Evolutionary conservation across 2,113 vertebrate genomes (phyloP).

Genomic region (Albula glossodonta): DNA sequence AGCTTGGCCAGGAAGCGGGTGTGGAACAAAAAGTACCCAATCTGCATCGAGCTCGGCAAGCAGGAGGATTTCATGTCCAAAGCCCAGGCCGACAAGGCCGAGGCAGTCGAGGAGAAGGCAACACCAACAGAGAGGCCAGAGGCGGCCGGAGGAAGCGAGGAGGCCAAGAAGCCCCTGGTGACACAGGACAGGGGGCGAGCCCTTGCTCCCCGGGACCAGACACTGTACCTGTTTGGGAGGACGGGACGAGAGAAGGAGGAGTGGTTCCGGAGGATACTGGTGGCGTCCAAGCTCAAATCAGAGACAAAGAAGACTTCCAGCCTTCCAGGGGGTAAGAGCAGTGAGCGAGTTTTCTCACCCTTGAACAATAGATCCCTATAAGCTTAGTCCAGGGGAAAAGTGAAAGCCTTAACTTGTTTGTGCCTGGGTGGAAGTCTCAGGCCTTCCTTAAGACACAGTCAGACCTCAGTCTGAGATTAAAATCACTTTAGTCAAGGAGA

Average conservation of each 20-base stretch:
- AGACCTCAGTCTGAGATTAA: background rate
- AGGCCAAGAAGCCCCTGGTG: slow-evolving; percentile 67
- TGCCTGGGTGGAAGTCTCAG: background rate
- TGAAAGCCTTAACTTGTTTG: background rate
- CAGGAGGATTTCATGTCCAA: slow-evolving; percentile 98
- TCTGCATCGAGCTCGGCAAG: slow-evolving; percentile 89
- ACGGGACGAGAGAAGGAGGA: slow-evolving; percentile 96
- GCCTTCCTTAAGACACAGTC: background rate
- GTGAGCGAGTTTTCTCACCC: slow-evolving; percentile 55
- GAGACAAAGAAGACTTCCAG: slow-evolving; percentile 73
- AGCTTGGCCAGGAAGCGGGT: slow-evolving; percentile 91
- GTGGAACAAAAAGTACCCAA: slow-evolving; percentile 99
- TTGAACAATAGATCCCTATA: background rate
- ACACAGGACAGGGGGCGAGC: slow-evolving; percentile 62
- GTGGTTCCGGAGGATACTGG: slow-evolving; percentile 90
- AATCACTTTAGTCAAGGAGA: background rate
- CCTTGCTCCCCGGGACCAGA: slow-evolving; percentile 71
- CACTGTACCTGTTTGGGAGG: slow-evolving; percentile 93
- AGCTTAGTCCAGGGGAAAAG: background rate
- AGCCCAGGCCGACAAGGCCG: slow-evolving; percentile 77
- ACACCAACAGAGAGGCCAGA: slow-evolving; percentile 73
- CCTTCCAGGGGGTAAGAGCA: slow-evolving; percentile 77
- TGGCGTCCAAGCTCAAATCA: slow-evolving; percentile 79
- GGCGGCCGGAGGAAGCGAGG: slow-evolving; percentile 61
- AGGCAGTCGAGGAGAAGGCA: slow-evolving; percentile 64